Conservation (phyloP, 2,113 vertebrate genomes). For the Oostethus manadensis region DNA sequence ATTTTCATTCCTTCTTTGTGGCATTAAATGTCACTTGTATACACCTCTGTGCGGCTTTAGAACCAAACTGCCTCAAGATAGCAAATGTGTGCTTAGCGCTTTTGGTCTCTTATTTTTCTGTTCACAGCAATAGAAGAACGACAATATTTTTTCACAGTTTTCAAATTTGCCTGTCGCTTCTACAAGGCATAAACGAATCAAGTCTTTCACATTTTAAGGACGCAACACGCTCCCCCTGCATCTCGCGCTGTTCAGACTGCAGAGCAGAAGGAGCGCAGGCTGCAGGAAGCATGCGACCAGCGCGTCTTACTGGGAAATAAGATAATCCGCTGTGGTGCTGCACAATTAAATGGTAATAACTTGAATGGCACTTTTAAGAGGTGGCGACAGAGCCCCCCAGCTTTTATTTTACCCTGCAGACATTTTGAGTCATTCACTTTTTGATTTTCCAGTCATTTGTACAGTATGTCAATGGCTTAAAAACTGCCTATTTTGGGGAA, state of each 20-base stretch:
- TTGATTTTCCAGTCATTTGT: too few relatives aligned
- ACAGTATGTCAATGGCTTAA: too few relatives aligned
- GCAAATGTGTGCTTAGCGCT: not conserved
- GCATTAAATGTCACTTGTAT: slow-evolving; percentile 1
- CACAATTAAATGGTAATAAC: slow-evolving; percentile 65
- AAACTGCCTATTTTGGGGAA: too few relatives aligned
- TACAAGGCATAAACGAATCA: slow-evolving; percentile 2
- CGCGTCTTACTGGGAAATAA: slow-evolving; percentile 42
- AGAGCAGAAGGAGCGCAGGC: slow-evolving; percentile 1
- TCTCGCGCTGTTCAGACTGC: slow-evolving; percentile 6
- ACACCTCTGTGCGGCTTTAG: slow-evolving; percentile 3
- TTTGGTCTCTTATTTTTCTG: too few relatives aligned
- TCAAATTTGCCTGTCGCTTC: too few relatives aligned
- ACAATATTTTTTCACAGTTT: too few relatives aligned
- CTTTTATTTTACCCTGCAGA: not conserved
- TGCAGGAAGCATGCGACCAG: slow-evolving; percentile 26
- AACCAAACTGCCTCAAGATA: not conserved
- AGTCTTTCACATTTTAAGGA: not conserved
- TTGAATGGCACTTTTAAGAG: slow-evolving; percentile 59
- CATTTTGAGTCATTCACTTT: too few relatives aligned
- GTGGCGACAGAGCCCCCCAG: not conserved
- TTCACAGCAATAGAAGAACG: too few relatives aligned
- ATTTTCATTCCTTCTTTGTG: slow-evolving; percentile 1
- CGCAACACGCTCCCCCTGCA: too few relatives aligned
- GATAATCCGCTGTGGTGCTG: slow-evolving; percentile 51